Evolutionary conservation across 2,888 invertebrate species (phyloP).

Genomic region (Uloborus plumipes): DNA sequence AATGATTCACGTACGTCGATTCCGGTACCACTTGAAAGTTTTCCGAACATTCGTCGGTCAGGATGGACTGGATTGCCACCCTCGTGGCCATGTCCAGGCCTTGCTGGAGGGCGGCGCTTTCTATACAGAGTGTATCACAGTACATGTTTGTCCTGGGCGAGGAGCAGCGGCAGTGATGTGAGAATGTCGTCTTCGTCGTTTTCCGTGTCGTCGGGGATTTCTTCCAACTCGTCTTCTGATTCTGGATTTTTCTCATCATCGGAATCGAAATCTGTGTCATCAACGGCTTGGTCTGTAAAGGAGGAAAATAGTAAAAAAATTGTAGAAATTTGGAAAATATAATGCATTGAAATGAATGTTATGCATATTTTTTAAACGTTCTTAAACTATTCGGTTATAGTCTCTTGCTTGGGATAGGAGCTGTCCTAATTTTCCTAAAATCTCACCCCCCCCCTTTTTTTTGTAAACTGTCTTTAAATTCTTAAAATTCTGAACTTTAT

Average conservation of each 20-base stretch:
- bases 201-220: neutral
- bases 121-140: neutral
- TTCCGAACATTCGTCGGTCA: neutral
- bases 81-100: neutral
- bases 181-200: slow-evolving; percentile 34
- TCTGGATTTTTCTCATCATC: slow-evolving; percentile 6
- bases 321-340: too few relatives aligned
- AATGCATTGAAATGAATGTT: too few relatives aligned
- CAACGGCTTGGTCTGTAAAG: slow-evolving; percentile 27
- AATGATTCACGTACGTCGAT: neutral
- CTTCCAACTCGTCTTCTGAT: slow-evolving; percentile 5
- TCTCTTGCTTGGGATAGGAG: too few relatives aligned
- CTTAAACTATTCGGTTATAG: too few relatives aligned
- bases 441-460: too few relatives aligned
- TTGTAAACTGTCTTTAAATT: too few relatives aligned
- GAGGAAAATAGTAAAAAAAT: too few relatives aligned
- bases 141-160: neutral
- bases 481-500: too few relatives aligned
- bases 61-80: neutral
- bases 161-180: neutral
- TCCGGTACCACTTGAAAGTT: neutral
- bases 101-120: neutral
- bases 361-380: too few relatives aligned
- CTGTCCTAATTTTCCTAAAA: too few relatives aligned
- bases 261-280: slow-evolving; percentile 15